Conservation (phyloP, 2,113 vertebrate genomes). For the Podarcis cretensis region DNA sequence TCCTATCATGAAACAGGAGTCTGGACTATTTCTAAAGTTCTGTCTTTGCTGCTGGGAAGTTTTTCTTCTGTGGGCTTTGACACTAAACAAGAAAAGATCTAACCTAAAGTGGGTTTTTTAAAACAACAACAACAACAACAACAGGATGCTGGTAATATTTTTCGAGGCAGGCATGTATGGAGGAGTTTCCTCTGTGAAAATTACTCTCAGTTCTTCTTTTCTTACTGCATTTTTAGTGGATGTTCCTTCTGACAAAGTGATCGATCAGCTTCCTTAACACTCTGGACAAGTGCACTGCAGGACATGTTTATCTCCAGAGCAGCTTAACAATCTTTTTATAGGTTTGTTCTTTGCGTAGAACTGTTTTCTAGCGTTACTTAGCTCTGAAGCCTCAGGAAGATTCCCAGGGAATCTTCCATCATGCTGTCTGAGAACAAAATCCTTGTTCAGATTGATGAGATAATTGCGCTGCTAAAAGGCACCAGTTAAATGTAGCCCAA, state of each 20-base stretch:
- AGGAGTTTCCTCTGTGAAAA: not conserved
- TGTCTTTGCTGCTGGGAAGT: not conserved
- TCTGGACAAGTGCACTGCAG: not conserved
- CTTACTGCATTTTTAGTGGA: not conserved
- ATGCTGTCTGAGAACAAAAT: not conserved
- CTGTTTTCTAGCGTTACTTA: not conserved
- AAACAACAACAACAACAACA: too few species aligned
- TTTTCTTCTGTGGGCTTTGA: not conserved
- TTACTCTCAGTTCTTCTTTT: too few species aligned
- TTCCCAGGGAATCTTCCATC: not conserved
- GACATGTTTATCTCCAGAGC: not conserved
- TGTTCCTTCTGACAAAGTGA: not conserved
- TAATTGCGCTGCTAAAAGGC: not conserved
- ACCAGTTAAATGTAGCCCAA: not conserved
- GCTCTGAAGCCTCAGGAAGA: conserved; percentile 3
- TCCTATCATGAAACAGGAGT: not conserved
- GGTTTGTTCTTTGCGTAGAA: not conserved
- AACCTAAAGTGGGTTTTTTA: not conserved
- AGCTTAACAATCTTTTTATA: conserved; percentile 4
- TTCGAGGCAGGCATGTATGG: not conserved
- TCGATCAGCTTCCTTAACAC: not conserved
- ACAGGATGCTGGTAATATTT: too few species aligned
- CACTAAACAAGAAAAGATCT: not conserved
- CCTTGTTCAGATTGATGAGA: conserved; percentile 21
- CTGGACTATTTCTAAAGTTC: not conserved